Evolutionary conservation across 37 sponge, comb jelly and placozoan species (phyloP), one percentile per base, ranked within the genome.

Genomic region (Beroe ovata): DNA sequence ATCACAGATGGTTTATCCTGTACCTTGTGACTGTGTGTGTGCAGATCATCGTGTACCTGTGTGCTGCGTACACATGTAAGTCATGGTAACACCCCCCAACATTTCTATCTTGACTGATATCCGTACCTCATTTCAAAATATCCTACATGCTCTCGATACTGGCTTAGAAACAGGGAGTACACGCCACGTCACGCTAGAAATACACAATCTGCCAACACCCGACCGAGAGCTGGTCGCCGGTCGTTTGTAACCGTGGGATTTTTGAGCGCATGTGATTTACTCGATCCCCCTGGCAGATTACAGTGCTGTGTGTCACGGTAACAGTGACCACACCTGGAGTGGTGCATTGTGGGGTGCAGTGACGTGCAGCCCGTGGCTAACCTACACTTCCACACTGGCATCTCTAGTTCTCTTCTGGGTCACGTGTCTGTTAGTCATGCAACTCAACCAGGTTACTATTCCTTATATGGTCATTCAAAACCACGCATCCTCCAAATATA

Each of bases 381-480:
- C 92, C 38, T 94, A 60, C 71, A 89, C 93, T 28, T 42, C 91
- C 60, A 36, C 92, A 64, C 90, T 90, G 72, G 92, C 92, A n/a
- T 41, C 89, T 29, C 11, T 94, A 11, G 92, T 93, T 81, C 64
- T 92, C 72, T 89, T 90, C 64, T 96, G 96, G 96, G 95, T 96
- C 63, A 90, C 92, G 81, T 54, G 93, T 29, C 93, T 96, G 20
- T 91, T 96, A 11, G 19, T 92, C 19, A 64, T 77, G 30, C 96
- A 96, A 88, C 6, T 93, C 28, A 90, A 93, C 54, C 96, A 96
- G 94, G 96, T 96, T n/a, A n/a, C n/a, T n/a, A n/a, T n/a, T n/a
- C n/a, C n/a, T n/a, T n/a, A n/a, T n/a, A n/a, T n/a, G n/a, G n/a
- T n/a, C n/a, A n/a, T n/a, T n/a, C n/a, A n/a, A n/a, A n/a, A n/a